Base-by-base conservation (phyloP, 2,113 vertebrate genomes). In the Azemiops feae region DNA sequence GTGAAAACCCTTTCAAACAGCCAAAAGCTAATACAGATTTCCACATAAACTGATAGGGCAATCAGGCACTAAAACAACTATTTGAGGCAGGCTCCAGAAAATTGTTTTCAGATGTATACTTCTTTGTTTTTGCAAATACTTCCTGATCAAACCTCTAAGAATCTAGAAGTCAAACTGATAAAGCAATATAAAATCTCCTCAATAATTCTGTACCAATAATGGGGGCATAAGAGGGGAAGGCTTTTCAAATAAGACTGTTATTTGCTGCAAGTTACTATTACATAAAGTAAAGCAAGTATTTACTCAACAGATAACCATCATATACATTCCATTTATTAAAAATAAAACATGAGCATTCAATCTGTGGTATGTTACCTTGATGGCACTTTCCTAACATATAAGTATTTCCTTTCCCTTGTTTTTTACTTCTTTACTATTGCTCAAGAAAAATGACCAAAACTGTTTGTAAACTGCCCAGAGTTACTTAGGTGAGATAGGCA, bases 301-400 rank as follows among this genome's bases (percentile, higher is more conserved):
- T 92, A 93, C 91, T 74, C 45, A 92, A 39, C 93, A 47, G 0
- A 27, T 95, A 91, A 95, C 93, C 34, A 89, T 34, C 52, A 39
- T 89, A 88, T 85, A 52, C 23, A 20, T 92, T 92, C 88, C 89
- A 94, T 58, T 27, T 64, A 34, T 53, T 85, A 94, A 0, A 0
- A 1, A 60, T 58, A 85, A 0, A 0, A 89, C 64, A 93, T 93
- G 85, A 92, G 64, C 93, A 92, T 10, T 39, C 50, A 0, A 0
- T 64, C 81, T 81, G 4, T n/a, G 64, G 30, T 92, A 96, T 94
- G 88, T 43, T 94, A 94, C 85, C 92, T 34, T 20, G 90, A 88
- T 64, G 86, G 53, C 91, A 92, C 86, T 89, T 8, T 11, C 91
- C 85, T 93, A 89, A 88, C n/a, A 93, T 90, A 90, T 94, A 16